Percentiles rank a stretch among this genome's conserved stretches.
phyloP scores from a whole-genome alignment of 2,888 invertebrate species.

The Ectemnius continuus region DNA sequence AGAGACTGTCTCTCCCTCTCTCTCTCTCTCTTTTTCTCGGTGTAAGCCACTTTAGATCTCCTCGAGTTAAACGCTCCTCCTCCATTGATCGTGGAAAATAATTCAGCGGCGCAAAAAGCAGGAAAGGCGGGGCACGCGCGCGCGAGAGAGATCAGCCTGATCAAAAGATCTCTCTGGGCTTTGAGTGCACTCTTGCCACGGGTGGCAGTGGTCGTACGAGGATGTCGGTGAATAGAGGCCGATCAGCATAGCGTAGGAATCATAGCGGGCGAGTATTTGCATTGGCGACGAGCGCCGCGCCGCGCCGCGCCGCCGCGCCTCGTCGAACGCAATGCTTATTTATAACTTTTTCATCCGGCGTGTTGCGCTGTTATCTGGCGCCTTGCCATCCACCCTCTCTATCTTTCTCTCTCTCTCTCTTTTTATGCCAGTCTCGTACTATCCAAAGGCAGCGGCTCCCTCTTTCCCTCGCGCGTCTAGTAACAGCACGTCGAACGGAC shows the following conservation, averaged over 20 bases:
- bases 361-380: constrained; percentile 64
- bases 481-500: constrained; percentile 49
- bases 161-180: too few relatives aligned
- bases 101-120: not conserved
- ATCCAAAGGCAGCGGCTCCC: not conserved
- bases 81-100: too few relatives aligned
- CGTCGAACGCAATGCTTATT: constrained; percentile 66
- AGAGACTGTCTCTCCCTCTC: too few relatives aligned
- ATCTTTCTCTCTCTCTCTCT: constrained; percentile 8
- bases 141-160: too few relatives aligned
- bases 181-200: too few relatives aligned
- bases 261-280: constrained; percentile 39
- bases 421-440: constrained; percentile 8
- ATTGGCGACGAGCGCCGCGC: constrained; percentile 45
- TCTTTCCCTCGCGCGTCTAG: constrained; percentile 44
- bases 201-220: too few relatives aligned
- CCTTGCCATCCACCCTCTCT: constrained; percentile 55
- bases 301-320: constrained; percentile 36
- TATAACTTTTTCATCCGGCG: constrained; percentile 65
- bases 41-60: too few relatives aligned
- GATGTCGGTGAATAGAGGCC: not conserved
- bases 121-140: not conserved
- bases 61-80: too few relatives aligned
- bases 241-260: too few relatives aligned
- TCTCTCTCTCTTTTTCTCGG: too few relatives aligned